Evolutionary conservation across 2,113 vertebrate species (phyloP).

Genomic region (Patagioenas fasciata): DNA sequence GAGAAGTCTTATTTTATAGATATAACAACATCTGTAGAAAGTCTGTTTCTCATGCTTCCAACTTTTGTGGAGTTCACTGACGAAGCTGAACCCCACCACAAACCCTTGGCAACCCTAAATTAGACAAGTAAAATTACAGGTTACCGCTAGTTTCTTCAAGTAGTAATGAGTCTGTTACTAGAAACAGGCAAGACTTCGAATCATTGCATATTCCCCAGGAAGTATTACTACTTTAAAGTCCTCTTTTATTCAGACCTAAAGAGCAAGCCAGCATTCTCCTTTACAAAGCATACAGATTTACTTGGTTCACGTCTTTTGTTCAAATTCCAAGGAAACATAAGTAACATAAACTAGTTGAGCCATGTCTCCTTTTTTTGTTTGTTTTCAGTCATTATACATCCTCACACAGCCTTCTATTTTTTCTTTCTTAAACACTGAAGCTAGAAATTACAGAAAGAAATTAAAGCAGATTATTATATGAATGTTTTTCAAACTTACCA

Average conservation of each 20-base stretch:
- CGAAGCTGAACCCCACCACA: background rate
- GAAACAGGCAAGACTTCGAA: background rate
- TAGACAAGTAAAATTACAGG: background rate
- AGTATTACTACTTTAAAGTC: background rate
- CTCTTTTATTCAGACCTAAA: background rate
- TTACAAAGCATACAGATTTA: background rate
- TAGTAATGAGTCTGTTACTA: background rate
- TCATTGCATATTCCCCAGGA: background rate
- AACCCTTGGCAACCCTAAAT: background rate
- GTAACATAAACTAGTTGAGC: background rate
- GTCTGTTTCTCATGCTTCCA: background rate
- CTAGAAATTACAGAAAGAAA: background rate
- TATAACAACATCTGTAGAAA: background rate
- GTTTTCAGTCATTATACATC: background rate
- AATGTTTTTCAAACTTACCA: constrained; percentile 77
- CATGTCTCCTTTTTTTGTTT: background rate
- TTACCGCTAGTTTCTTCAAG: background rate
- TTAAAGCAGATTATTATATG: background rate
- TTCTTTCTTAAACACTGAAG: background rate
- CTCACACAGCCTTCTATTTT: background rate
- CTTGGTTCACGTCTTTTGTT: background rate
- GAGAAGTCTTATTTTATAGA: background rate
- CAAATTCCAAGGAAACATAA: background rate
- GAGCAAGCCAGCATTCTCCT: background rate
- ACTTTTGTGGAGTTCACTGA: background rate